These are phyloP conservation scores for Acrobasis consociella DNA, from an alignment of 2,888 invertebrate genomes.

Conservation along the genomic window DNA sequence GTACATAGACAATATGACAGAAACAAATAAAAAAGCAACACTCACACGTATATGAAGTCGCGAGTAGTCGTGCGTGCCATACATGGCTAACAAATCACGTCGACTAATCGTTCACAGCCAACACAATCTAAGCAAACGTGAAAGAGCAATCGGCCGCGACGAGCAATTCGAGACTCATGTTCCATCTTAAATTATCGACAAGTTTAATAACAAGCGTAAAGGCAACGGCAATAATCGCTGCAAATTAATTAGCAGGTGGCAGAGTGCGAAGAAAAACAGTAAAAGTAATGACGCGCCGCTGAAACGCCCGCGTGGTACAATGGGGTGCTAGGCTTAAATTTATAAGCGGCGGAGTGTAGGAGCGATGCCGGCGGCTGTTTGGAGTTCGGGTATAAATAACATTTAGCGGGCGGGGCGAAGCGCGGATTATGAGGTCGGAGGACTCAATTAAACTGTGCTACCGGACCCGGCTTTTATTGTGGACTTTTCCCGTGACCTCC, in stretches of 20 bases:
- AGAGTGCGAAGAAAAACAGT: constrained; percentile 67
- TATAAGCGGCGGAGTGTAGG: constrained; percentile 52
- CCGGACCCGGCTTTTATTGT: constrained; percentile 78
- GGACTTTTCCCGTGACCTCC: constrained; percentile 77
- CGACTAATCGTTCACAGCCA: constrained; percentile 59
- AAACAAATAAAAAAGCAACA: constrained; percentile 35
- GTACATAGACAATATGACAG: constrained; percentile 1
- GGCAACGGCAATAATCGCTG: constrained; percentile 72
- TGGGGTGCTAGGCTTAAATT: constrained; percentile 65
- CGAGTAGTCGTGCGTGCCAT: constrained; percentile 55
- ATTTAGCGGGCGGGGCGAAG: constrained; percentile 73
- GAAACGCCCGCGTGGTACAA: constrained; percentile 44
- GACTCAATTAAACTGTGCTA: constrained; percentile 81
- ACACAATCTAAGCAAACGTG: constrained; percentile 66
- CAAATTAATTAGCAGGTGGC: constrained; percentile 71
- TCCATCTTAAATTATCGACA: constrained; percentile 79
- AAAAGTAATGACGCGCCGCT: constrained; percentile 57
- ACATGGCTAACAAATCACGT: constrained; percentile 64
- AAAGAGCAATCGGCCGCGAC: constrained; percentile 69
- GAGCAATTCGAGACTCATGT: constrained; percentile 75
- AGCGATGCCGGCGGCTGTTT: constrained; percentile 55
- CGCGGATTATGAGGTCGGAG: constrained; percentile 79
- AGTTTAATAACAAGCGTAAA: constrained; percentile 77
- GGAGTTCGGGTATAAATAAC: constrained; percentile 78
- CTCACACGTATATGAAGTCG: constrained; percentile 64